These are phyloP conservation scores for Cavia aperea DNA, from an alignment of 2,113 vertebrate species.

Conservation along the genomic window DNA sequence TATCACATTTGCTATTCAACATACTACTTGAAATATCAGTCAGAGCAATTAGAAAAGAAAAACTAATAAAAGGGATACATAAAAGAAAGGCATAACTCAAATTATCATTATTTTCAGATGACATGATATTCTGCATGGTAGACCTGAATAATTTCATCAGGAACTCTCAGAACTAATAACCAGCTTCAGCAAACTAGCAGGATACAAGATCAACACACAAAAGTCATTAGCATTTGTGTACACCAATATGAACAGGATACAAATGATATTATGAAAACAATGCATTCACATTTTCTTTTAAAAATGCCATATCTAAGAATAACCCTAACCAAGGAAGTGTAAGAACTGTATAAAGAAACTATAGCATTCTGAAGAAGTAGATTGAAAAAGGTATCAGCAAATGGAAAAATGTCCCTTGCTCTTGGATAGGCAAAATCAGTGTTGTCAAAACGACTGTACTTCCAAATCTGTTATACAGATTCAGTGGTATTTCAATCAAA, in stretches of 20 bases:
- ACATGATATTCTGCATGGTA: background rate
- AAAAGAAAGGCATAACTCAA: background rate
- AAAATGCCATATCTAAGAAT: background rate
- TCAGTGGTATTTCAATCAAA: background rate
- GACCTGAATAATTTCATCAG: background rate
- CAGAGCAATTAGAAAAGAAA: no score
- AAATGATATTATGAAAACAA: background rate
- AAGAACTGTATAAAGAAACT: background rate
- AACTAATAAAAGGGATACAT: background rate
- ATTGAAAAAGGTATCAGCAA: background rate
- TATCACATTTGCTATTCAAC: no score
- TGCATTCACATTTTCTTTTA: background rate
- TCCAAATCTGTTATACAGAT: background rate
- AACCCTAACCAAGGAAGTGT: background rate
- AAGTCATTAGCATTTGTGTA: background rate
- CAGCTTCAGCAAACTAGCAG: background rate
- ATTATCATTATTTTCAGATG: background rate
- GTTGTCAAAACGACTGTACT: background rate
- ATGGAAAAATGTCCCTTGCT: background rate
- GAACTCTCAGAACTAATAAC: background rate
- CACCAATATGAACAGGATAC: background rate
- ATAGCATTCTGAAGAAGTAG: background rate
- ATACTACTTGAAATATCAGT: no score
- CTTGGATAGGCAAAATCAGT: background rate
- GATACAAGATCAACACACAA: background rate